Evolutionary conservation across 1,140 invertebrate genomes (phyloP).

Genomic region (Panagrolaimus sp.): DNA sequence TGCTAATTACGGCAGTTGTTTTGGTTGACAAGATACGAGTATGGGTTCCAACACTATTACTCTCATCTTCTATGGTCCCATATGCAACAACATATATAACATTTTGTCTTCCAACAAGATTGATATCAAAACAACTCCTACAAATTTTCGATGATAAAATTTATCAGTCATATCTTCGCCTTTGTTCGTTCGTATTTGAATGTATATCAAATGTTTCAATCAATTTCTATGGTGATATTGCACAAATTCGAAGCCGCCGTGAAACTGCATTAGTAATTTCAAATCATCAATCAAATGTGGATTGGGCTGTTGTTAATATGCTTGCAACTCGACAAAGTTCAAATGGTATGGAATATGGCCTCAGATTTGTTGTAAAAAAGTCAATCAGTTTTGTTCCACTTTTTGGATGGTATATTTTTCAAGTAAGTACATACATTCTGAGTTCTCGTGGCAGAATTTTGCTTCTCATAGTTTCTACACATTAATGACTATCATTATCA

Average conservation of each 20-base stretch:
- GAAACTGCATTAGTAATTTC: slow-evolving; percentile 64
- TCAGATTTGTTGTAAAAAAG: slow-evolving; percentile 65
- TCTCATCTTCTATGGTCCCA: slow-evolving; percentile 39
- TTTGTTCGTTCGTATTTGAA: slow-evolving; percentile 17
- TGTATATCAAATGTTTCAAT: slow-evolving; percentile 58
- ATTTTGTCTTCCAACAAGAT: slow-evolving; percentile 37
- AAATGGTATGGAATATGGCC: slow-evolving; percentile 56
- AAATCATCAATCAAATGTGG: slow-evolving; percentile 66
- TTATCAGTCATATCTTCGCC: neutral
- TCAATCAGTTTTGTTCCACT: slow-evolving; percentile 64
- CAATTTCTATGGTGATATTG: slow-evolving; percentile 63
- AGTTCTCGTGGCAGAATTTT: no score
- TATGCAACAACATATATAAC: slow-evolving; percentile 39
- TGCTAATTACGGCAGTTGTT: slow-evolving; percentile 18
- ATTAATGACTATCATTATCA: no score
- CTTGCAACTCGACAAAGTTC: slow-evolving; percentile 61
- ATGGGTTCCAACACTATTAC: slow-evolving; percentile 26
- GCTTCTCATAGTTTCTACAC: no score
- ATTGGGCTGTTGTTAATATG: slow-evolving; percentile 65
- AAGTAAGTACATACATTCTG: no score
- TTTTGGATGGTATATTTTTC: slow-evolving; percentile 65
- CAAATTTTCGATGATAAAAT: neutral
- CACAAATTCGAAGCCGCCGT: slow-evolving; percentile 59
- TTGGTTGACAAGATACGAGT: slow-evolving; percentile 22
- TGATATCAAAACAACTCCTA: no score